Conservation (phyloP, 2,888 invertebrate genomes). For the Pseudolycoriella hygida region DNA sequence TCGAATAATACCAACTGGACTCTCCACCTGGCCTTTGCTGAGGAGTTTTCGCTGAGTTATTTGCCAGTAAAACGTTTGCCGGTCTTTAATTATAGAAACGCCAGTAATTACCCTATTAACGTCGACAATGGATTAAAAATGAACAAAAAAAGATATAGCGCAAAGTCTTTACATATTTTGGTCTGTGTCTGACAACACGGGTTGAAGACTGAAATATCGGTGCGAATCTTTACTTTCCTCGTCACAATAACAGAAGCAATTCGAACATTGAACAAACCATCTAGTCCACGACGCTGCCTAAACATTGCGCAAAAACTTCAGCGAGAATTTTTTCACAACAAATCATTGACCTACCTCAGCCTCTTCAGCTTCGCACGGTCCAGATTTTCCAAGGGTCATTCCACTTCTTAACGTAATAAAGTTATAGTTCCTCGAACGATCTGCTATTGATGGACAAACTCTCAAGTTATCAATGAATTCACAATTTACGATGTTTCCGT, state of each 20-base stretch:
- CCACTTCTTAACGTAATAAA: no score
- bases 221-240: slow-evolving; percentile 30
- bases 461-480: slow-evolving; percentile 58
- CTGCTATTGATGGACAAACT: slow-evolving; percentile 48
- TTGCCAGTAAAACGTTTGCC: slow-evolving; percentile 54
- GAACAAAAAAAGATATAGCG: no score
- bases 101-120: slow-evolving; percentile 58
- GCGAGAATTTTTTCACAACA: no score
- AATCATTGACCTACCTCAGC: neutral
- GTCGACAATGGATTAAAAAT: neutral
- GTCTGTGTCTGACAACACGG: slow-evolving; percentile 20
- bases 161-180: slow-evolving; percentile 18
- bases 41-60: slow-evolving; percentile 45
- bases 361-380: no score
- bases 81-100: slow-evolving; percentile 45
- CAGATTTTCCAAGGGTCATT: no score
- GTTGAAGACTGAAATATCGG: slow-evolving; percentile 32
- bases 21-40: slow-evolving; percentile 38
- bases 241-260: slow-evolving; percentile 38
- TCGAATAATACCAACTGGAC: neutral
- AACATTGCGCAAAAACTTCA: no score
- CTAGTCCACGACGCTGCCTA: slow-evolving; percentile 26
- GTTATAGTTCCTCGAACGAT: no score
- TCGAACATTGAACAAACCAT: slow-evolving; percentile 35
- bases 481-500: slow-evolving; percentile 48